Evolutionary conservation across 2,888 invertebrate species (phyloP), one percentile per base, ranked within the genome.

Genomic region (Pseudococcus jackbeardsleyi): DNA sequence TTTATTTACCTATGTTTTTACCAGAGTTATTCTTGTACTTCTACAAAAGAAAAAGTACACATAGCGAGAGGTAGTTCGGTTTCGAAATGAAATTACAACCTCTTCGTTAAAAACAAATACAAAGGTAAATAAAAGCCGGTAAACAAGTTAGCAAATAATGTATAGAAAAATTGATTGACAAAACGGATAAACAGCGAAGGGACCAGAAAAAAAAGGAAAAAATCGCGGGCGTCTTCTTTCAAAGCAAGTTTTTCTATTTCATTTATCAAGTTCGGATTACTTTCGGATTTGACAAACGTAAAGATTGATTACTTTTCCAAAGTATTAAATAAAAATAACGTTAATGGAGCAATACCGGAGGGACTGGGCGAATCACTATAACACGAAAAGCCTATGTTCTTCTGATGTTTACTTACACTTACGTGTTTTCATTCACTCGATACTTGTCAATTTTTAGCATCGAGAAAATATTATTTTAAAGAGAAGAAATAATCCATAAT

Each of bases 211-310:
- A 82, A 82, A 64, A 19, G 9, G 7, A 19, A 9, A 22, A 64
- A 64, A 64, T 64, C 19, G 19, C 17, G 77, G 39, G 39, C 39
- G 39, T 5, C 15, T 77, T 39, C 39, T 77, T 82, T 82, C 15
- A 46, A 46, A 82, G 19, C 79, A 33, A 72, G 72, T 72, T 72
- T 72, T 82, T 82, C 42, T 46, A 82, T 82, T 82, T 82, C 79
- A 82, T 82, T 82, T 82, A 82, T 82, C 79, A 82, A 82, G 79
- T 82, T 82, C 79, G 17, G 79, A 46, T 82, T 82, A 82, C 79
- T 46, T 82, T 82, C 33, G 46, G 79, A 42, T 82, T 72, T 82
- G 79, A 82, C 79, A 82, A 82, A 82, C 79, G 79, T 82, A 42
- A 46, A 82, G 79, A 82, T 82, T 82, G 79, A 82, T 82, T 82